These are phyloP conservation scores for Agonopterix arenella DNA, from an alignment of 2,888 invertebrate species.

Conservation along the genomic window DNA sequence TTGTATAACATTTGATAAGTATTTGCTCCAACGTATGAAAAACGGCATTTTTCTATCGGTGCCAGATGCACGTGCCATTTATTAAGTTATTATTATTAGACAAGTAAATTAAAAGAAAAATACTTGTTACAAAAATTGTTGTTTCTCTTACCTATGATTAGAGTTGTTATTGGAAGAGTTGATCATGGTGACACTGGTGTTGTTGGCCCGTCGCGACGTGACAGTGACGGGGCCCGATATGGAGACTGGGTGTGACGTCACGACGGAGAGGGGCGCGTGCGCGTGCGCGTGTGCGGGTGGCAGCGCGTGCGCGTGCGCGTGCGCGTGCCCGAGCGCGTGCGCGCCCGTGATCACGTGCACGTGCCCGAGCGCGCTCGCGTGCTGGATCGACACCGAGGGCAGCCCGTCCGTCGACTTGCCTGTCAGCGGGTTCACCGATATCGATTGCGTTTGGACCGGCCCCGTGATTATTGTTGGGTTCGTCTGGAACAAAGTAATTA, in stretches of 20 bases:
- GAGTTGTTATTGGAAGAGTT: constrained; percentile 54
- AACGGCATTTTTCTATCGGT: too few relatives aligned
- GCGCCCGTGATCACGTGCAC: constrained; percentile 37
- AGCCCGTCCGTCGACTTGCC: constrained; percentile 61
- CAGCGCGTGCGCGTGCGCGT: constrained; percentile 10
- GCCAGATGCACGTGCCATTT: too few relatives aligned
- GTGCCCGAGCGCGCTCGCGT: constrained; percentile 56
- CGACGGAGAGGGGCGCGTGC: constrained; percentile 16
- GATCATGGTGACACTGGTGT: constrained; percentile 87
- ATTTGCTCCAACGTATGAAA: too few relatives aligned
- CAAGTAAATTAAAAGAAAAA: too few relatives aligned
- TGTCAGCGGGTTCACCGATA: constrained; percentile 56
- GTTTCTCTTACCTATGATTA: constrained; percentile 11
- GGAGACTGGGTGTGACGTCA: constrained; percentile 14
- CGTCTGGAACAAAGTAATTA: neutral
- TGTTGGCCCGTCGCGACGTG: constrained; percentile 62
- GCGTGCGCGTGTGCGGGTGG: constrained; percentile 19
- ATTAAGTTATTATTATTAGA: too few relatives aligned
- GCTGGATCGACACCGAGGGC: constrained; percentile 54
- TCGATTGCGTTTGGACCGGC: constrained; percentile 45
- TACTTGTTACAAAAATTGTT: too few relatives aligned
- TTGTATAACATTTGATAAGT: too few relatives aligned
- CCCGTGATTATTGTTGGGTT: constrained; percentile 47
- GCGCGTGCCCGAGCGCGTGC: constrained; percentile 19
- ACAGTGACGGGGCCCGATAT: constrained; percentile 19